Base-by-base conservation (phyloP, 2,113 vertebrate genomes). In the Antechinus stuartii region DNA sequence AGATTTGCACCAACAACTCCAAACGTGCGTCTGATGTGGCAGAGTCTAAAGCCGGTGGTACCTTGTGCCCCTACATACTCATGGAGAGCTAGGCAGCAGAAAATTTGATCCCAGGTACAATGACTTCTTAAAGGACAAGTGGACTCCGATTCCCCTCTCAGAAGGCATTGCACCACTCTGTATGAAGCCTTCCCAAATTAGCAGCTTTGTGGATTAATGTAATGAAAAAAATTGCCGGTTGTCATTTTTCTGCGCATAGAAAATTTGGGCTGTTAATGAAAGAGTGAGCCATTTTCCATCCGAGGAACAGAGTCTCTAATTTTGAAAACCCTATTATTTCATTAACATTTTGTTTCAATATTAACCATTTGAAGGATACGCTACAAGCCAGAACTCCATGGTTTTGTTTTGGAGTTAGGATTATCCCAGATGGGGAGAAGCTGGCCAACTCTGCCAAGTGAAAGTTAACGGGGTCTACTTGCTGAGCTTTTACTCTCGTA, bases 161-260 rank as follows among this genome's bases (percentile, higher is more conserved):
- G 42, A 23, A 57, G 52, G 42, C 19, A 57, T 94, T 95, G 91
- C 49, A 49, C 26, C 54, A n/a, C 93, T 89, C 91, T 94, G 4
- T 22, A 90, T 23, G 24, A 49, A 91, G 1, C 61, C 89, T 90
- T 91, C 91, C 50, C 49, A 96, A 94, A 94, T 94, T 91, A 94
- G 92, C 94, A 91, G 42, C 30, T 94, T 91, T 93, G 54, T 11
- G 91, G 54, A 93, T 95, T 90, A 95, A 57, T 35, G 52, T 95
- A 95, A 92, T 94, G n/a, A 92, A 95, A 94, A 91, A 91, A 94
- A 54, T 57, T 95, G 84, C 49, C 57, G 26, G 12, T 92, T 95
- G 27, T 93, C 84, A 27, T 93, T 52, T 92, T 96, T 96, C 91
- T 49, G 27, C 57, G 24, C 42, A 94, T 94, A 54, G 92, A 89